Base-by-base conservation (phyloP, 2,888 invertebrate genomes). In the Drosophila suboccidentalis region DNA sequence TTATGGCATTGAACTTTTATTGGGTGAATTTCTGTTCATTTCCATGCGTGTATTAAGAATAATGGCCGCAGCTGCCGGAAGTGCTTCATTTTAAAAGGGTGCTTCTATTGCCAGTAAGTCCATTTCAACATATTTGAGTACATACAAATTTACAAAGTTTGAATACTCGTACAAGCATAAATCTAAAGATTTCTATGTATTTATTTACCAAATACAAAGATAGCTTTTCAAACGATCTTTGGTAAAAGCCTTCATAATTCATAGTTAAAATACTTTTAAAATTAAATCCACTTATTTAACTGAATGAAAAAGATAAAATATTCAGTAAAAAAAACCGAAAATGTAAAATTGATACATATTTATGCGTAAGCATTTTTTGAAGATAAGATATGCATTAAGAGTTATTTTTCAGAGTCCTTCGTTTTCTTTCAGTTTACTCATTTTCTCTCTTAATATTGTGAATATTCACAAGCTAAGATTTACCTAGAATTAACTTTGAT, bases 1-100 rank as follows among this genome's bases (percentile, higher is more conserved):
- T 91, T 91, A 91, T 87, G 86, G 86, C 87, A 90, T 91, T 87
- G 91, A 92, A 92, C 90, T 92, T 92, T 92, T 92, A 92, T 92
- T 92, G 90, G 90, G 91, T 89, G 89, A 90, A 91, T 92, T 90
- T 89, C 90, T 91, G 92, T 90, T 91, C 89, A 90, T 89, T 87
- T 91, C 80, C 88, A 80, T 88, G 80, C 89, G 87, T 89, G 89
- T 87, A 90, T 91, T 90, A 90, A 90, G 90, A 90, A 87, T 86
- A 87, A 90, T 90, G 80, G 87, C 77, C 75, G 71, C 57, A 71
- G 63, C 64, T 75, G 82, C 85, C 82, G 86, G 87, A 87, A 84
- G 82, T 89, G 79, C 75, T 78, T 87, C 82, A 88, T 82, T 82
- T 80, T 67, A 62, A 87, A 82, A 67, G 81, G 78, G 66, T 61